Percentiles rank a stretch among this genome's conserved stretches.
Conservation (phyloP, 1,140 invertebrate species). For the Tetraneura akinire region DNA sequence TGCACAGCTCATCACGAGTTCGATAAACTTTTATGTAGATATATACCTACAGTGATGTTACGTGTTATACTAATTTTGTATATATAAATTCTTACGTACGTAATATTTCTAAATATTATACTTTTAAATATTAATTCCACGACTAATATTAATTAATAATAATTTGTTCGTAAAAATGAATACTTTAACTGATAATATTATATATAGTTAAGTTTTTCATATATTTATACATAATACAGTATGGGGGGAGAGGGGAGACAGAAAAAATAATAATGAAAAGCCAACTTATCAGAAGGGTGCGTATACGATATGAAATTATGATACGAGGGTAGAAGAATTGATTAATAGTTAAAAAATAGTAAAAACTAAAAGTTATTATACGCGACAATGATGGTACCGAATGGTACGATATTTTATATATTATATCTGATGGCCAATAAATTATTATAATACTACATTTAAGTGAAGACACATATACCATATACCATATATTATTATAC, state of each 20-base stretch:
- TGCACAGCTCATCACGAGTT: slow-evolving; percentile 27
- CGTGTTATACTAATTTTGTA: not conserved
- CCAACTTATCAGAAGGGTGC: slow-evolving; percentile 11
- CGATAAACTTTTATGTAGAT: slow-evolving; percentile 28
- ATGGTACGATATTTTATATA: slow-evolving; percentile 43
- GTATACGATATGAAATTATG: not conserved
- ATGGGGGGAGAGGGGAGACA: too few species aligned
- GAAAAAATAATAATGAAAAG: not conserved
- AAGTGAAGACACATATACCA: not conserved
- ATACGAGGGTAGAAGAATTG: slow-evolving; percentile 11
- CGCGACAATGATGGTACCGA: not conserved
- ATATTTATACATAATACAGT: too few species aligned
- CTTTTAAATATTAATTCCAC: not conserved
- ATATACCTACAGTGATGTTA: not conserved
- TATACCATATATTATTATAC: too few species aligned
- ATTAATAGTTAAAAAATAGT: slow-evolving; percentile 29
- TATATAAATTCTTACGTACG: not conserved
- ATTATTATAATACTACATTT: slow-evolving; percentile 18
- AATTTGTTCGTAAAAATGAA: not conserved
- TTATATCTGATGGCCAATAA: slow-evolving; percentile 32
- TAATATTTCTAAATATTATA: not conserved
- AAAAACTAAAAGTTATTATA: not conserved
- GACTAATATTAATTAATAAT: not conserved
- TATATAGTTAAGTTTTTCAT: too few species aligned
- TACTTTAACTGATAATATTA: too few species aligned